Conservation (phyloP, 2,113 vertebrate species). For the Plotosus lineatus region DNA sequence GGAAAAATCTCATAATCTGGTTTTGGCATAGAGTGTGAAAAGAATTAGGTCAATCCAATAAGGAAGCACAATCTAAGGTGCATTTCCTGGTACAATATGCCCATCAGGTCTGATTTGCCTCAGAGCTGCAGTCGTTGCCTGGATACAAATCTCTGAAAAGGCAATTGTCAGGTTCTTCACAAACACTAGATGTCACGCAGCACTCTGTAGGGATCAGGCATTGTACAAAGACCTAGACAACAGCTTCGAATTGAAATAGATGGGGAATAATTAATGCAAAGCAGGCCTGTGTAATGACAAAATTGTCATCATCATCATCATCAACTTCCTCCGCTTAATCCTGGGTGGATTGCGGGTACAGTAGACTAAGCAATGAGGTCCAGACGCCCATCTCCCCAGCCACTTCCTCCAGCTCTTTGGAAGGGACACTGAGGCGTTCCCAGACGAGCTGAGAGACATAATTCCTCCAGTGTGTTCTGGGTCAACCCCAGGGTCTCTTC, state of each 20-base stretch:
- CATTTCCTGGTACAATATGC: slow-evolving; percentile 49
- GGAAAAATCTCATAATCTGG: slow-evolving; percentile 38
- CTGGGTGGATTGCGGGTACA: too few relatives aligned
- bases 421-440: too few relatives aligned
- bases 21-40: slow-evolving; percentile 41
- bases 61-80: slow-evolving; percentile 51
- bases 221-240: slow-evolving; percentile 11
- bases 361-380: too few relatives aligned
- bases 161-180: slow-evolving; percentile 39
- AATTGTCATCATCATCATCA: too few relatives aligned
- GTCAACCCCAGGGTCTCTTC: too few relatives aligned
- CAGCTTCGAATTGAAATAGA: not conserved
- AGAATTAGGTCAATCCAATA: slow-evolving; percentile 53
- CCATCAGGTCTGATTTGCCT: slow-evolving; percentile 46
- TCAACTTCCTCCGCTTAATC: too few relatives aligned
- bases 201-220: slow-evolving; percentile 3
- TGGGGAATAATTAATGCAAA: slow-evolving; percentile 7
- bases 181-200: slow-evolving; percentile 37
- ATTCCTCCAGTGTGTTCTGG: too few relatives aligned
- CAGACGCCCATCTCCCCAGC: too few relatives aligned
- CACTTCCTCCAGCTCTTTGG: too few relatives aligned
- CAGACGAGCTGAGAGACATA: too few relatives aligned
- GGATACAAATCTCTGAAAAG: slow-evolving; percentile 52
- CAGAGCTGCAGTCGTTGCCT: slow-evolving; percentile 50
- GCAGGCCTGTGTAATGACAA: not conserved